A percentile compares a stretch with the other conserved stretches of the same genome.
These are phyloP conservation scores for Paedocypris sp. DNA, from an alignment of 2,113 vertebrate species.

Conservation along the genomic window DNA sequence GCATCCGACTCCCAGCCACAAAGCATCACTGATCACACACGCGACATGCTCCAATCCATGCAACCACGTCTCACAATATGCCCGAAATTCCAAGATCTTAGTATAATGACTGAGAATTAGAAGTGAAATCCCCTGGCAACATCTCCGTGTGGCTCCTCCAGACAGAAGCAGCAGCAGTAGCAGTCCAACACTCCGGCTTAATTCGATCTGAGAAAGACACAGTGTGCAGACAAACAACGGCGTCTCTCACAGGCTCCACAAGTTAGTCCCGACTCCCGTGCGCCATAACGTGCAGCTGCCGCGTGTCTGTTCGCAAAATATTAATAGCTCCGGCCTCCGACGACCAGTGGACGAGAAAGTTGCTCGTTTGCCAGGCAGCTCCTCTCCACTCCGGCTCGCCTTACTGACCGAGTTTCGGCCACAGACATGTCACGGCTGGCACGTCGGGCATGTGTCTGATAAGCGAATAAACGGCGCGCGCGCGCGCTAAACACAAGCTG, in stretches of 20 bases:
- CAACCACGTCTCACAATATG: no score
- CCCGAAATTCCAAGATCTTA: no score
- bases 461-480: background rate
- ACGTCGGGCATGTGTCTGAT: background rate
- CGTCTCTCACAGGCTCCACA: background rate
- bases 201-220: background rate
- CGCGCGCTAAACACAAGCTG: conserved; percentile 6
- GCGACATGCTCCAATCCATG: no score
- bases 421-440: background rate
- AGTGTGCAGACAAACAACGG: background rate
- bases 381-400: background rate
- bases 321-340: conserved; percentile 20
- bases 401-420: conserved; percentile 16
- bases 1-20: no score
- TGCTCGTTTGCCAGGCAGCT: conserved; percentile 15
- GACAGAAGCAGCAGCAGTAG: no score
- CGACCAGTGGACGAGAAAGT: conserved; percentile 11
- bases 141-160: no score
- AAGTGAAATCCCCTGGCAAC: no score
- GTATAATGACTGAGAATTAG: no score
- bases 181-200: background rate
- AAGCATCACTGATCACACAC: no score
- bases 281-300: conserved; percentile 11
- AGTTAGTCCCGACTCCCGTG: background rate
- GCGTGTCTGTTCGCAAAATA: conserved; percentile 17